Conservation (phyloP, 2,888 invertebrate species). For the Tinea trinotella region DNA sequence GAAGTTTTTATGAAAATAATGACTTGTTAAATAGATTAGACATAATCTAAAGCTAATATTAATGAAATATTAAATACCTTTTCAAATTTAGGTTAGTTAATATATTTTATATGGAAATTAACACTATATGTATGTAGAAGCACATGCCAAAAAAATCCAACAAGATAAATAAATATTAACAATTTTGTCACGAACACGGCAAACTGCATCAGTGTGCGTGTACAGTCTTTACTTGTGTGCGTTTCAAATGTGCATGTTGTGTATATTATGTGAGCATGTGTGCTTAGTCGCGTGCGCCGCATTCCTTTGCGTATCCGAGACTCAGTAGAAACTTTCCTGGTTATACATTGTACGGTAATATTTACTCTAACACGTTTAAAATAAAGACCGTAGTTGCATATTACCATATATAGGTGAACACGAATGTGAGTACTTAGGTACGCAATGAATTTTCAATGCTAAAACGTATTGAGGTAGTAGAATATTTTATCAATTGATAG, state of each 20-base stretch:
- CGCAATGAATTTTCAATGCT: conserved; percentile 13
- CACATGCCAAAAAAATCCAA: background rate
- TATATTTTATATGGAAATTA: too few relatives aligned
- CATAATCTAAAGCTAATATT: too few relatives aligned
- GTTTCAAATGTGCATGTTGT: conserved; percentile 8
- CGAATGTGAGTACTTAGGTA: background rate
- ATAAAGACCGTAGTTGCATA: background rate
- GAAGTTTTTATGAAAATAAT: too few relatives aligned
- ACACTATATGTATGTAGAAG: too few relatives aligned
- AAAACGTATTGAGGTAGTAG: conserved; percentile 5
- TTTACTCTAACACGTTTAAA: background rate
- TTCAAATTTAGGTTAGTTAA: too few relatives aligned
- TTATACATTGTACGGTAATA: background rate
- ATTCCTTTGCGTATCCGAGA: conserved; percentile 15
- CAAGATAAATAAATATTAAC: conserved; percentile 3
- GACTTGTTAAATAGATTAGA: too few relatives aligned
- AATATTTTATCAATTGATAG: conserved; percentile 5
- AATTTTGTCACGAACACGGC: conserved; percentile 5
- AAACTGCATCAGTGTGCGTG: conserved; percentile 2
- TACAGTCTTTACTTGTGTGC: background rate
- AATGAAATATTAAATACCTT: too few relatives aligned
- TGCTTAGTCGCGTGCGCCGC: conserved; percentile 17
- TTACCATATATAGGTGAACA: conserved; percentile 9
- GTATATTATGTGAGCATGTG: background rate
- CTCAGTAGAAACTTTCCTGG: conserved; percentile 1